Conservation (phyloP, 2,797 vertebrate species). For the Basileuterus tristriatus region DNA sequence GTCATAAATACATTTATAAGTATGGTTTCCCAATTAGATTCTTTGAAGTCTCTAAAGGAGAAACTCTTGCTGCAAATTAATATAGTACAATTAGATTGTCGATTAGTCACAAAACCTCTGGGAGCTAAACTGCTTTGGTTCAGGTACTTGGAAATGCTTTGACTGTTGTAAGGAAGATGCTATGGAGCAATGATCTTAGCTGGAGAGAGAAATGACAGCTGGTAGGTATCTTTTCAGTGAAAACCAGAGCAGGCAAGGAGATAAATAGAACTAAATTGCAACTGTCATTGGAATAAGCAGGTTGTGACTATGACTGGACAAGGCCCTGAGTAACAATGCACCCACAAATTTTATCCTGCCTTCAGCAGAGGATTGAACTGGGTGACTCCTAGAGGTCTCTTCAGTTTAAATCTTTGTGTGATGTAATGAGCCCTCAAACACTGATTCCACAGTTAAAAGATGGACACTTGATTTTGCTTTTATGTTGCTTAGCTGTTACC, state of each 20-base stretch:
- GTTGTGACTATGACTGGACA: neutral
- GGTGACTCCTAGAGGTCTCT: neutral
- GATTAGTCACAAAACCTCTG: neutral
- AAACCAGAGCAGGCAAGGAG: neutral
- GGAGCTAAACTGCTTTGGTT: neutral
- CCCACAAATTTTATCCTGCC: neutral
- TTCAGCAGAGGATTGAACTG: neutral
- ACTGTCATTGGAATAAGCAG: rapidly evolving
- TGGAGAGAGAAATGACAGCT: neutral
- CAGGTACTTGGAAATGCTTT: neutral
- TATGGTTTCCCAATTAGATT: neutral
- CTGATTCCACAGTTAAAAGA: neutral
- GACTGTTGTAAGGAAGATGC: neutral
- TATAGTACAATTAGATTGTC: neutral
- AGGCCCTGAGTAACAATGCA: neutral
- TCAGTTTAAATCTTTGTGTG: neutral
- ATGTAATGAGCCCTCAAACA: neutral
- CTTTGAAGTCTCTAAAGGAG: neutral
- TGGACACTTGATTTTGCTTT: neutral
- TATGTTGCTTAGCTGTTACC: neutral
- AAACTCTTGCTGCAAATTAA: neutral
- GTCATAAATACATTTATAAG: neutral
- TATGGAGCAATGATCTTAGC: neutral
- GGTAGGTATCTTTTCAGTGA: neutral
- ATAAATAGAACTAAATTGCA: neutral